A percentile compares a stretch with the other conserved stretches of the same genome.
Conservation (phyloP, 2,888 invertebrate species). For the Hoplodrina ambigua region DNA sequence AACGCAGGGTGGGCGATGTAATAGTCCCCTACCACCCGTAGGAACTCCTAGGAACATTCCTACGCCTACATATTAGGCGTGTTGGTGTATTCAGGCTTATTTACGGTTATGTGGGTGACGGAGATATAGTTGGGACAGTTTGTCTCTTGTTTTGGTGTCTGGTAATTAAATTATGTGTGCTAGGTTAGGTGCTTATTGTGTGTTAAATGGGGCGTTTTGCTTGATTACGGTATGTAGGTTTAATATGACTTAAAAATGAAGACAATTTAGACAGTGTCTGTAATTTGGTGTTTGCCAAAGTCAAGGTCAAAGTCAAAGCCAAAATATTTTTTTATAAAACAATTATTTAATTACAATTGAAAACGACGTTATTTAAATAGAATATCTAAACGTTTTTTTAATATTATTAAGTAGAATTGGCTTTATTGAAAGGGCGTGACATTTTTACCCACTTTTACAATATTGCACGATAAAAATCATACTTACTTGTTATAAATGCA, state of each 20-base stretch:
- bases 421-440: too few species aligned
- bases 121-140: slow-evolving; percentile 21
- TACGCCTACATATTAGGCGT: slow-evolving; percentile 7
- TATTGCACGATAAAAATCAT: too few species aligned
- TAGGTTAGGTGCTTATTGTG: neutral
- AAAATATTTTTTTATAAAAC: too few species aligned
- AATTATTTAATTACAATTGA: too few species aligned
- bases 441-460: too few species aligned
- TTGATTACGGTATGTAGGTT: neutral
- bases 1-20: slow-evolving; percentile 28
- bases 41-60: slow-evolving; percentile 20
- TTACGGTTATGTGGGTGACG: slow-evolving; percentile 25
- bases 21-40: neutral
- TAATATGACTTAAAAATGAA: neutral
- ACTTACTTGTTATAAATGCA: too few species aligned
- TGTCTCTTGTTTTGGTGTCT: slow-evolving; percentile 16
- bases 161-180: slow-evolving; percentile 10
- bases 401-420: too few species aligned
- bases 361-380: too few species aligned
- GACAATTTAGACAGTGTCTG: neutral
- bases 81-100: slow-evolving; percentile 20
- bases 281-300: too few species aligned
- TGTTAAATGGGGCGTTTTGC: slow-evolving; percentile 6
- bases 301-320: too few species aligned
- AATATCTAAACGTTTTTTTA: too few species aligned